Base-by-base conservation (phyloP, 2,113 vertebrate genomes). In the Hassar affinis region DNA sequence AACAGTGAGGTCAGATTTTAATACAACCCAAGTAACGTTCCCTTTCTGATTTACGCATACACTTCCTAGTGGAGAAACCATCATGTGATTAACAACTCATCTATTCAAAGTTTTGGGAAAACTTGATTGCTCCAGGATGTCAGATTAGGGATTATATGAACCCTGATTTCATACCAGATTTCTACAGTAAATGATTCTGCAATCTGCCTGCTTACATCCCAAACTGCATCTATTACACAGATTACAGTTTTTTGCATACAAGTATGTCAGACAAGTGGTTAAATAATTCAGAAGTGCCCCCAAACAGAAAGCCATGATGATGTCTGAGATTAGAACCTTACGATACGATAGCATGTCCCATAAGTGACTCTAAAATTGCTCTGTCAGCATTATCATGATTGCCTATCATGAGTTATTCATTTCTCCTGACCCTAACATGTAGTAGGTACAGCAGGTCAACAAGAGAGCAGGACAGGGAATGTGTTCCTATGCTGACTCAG, bases 401-500 rank as follows among this genome's bases (percentile, higher is more conserved):
- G 35, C 9, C 66, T 18, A 1, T 25, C n/a, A n/a, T 42, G 42
- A 64, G 59, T 35, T 66, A 66, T 66, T 66, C 33, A 35, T 66
- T 45, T 33, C 56, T 38, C 38, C 35, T 69, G 66, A 42, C 35
- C 66, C 66, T 4, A 25, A 25, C 35, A 69, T 22, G 3, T 9
- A 79, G 77, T 57, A 79, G 25, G 17, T 49, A 27, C 12, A 49
- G 59, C 78, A 79, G 56, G 27, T 42, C 35, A 35, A 64, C n/a
- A 45, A 20, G 27, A 79, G 42, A 22, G 15, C 22, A 56, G 22
- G 22, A 56, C 62, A 56, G 4, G 5, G 35, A 17, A n/a, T 1
- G 42, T n/a, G 69, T n/a, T 49, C 22, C 42, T 27, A 17, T 74
- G 6, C 71, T 51, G 30, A 38, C 66, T 45, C 38, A 45, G 8